A percentile compares a stretch with the other conserved stretches of the same genome.
Conservation (phyloP, 2,113 vertebrate species). For the Hymenochirus boettgeri region DNA sequence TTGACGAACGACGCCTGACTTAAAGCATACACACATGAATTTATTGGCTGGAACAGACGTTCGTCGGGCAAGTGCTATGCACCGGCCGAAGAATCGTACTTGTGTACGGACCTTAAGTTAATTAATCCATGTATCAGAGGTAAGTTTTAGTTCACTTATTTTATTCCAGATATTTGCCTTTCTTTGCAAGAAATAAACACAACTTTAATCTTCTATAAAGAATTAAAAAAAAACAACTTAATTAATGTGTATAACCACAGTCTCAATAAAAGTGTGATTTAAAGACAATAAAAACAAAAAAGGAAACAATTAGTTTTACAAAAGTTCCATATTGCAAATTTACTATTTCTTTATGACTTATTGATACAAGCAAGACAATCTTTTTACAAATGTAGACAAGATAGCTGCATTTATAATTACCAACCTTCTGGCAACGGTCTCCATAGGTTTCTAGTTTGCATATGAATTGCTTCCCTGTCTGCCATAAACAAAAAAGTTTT, state of each 20-base stretch:
- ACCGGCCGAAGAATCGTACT: too few species aligned
- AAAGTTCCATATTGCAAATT: background rate
- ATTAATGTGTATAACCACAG: background rate
- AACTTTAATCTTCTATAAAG: too few species aligned
- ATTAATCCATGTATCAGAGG: too few species aligned
- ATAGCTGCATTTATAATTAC: slow-evolving; percentile 39
- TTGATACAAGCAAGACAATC: slow-evolving; percentile 24
- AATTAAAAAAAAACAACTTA: too few species aligned
- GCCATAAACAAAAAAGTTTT: slow-evolving; percentile 35
- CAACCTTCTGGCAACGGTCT: slow-evolving; percentile 38
- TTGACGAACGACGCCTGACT: too few species aligned
- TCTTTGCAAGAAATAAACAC: too few species aligned
- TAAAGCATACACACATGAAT: too few species aligned
- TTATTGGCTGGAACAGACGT: too few species aligned
- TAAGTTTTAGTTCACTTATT: too few species aligned
- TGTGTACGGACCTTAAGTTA: too few species aligned
- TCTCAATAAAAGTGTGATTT: background rate
- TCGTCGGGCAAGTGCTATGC: too few species aligned
- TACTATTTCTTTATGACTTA: slow-evolving; percentile 26
- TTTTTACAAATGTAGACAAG: slow-evolving; percentile 25
- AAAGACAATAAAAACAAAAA: background rate
- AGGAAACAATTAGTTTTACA: slow-evolving; percentile 7
- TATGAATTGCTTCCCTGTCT: slow-evolving; percentile 37
- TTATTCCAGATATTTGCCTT: too few species aligned
- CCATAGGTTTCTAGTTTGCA: slow-evolving; percentile 38